phyloP scores from a whole-genome alignment of 2,888 invertebrate genomes.

The Ctena decussata region DNA sequence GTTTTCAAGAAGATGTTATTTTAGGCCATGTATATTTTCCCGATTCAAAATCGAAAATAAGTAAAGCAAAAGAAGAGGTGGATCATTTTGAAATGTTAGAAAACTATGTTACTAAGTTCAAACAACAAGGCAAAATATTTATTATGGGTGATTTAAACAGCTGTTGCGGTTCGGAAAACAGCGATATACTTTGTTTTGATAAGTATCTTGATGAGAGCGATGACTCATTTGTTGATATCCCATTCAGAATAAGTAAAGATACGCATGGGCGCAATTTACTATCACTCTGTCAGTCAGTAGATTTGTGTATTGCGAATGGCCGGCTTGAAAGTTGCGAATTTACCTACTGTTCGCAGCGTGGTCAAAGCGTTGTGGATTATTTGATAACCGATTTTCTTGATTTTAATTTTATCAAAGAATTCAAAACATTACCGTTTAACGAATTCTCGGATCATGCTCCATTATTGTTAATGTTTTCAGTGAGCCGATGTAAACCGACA shows the following conservation, averaged over 20 bases:
- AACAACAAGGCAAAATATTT: not conserved
- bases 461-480: not conserved
- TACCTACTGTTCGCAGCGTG: constrained; percentile 1
- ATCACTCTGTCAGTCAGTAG: not conserved
- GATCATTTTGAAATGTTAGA: not conserved
- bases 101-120: not conserved
- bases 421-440: constrained; percentile 4
- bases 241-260: not conserved
- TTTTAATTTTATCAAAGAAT: not conserved
- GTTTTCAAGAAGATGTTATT: too few species aligned
- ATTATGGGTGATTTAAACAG: not conserved
- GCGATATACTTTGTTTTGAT: not conserved
- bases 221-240: not conserved
- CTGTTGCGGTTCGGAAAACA: not conserved
- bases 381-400: not conserved
- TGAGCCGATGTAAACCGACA: not conserved
- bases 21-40: too few species aligned
- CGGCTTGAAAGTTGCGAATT: not conserved
- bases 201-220: not conserved
- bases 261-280: not conserved
- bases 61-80: too few species aligned
- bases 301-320: not conserved
- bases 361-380: constrained; percentile 6
- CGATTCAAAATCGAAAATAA: too few species aligned
- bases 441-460: constrained; percentile 13